Evolutionary conservation across 2,113 vertebrate genomes (phyloP).

Genomic region (Pithys albifrons): DNA sequence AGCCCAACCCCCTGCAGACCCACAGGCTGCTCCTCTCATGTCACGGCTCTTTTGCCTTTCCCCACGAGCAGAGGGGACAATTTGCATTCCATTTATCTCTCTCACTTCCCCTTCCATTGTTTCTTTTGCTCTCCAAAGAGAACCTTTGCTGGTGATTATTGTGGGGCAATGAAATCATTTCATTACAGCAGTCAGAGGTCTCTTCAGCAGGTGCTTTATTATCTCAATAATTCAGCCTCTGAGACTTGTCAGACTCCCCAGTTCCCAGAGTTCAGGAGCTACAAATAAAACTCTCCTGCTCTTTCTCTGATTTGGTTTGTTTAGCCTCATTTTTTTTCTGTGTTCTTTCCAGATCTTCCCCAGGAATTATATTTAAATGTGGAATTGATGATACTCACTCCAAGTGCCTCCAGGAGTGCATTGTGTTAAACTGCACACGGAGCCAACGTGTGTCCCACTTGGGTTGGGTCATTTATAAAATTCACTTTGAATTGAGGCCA

Average conservation of each 20-base stretch:
- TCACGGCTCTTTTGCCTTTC: not conserved
- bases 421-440: not conserved
- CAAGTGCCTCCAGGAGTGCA: not conserved
- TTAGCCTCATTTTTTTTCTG: constrained; percentile 48
- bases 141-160: constrained; percentile 55
- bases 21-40: not conserved
- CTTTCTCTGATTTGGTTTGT: constrained; percentile 45
- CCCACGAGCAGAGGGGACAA: not conserved
- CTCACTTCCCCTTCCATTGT: not conserved
- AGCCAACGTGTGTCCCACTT: not conserved
- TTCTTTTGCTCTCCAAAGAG: constrained; percentile 37
- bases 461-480: constrained; percentile 36
- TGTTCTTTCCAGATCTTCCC: constrained; percentile 50
- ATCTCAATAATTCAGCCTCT: constrained; percentile 65
- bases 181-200: constrained; percentile 42
- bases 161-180: constrained; percentile 59
- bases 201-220: constrained; percentile 68
- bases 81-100: constrained; percentile 46
- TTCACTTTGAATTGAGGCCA: constrained; percentile 27
- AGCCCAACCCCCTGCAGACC: too few relatives aligned
- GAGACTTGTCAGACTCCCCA: constrained; percentile 52
- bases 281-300: constrained; percentile 64
- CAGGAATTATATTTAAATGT: constrained; percentile 57
- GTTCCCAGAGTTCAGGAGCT: constrained; percentile 63
- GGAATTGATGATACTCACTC: constrained; percentile 4